Evolutionary conservation across 2,797 vertebrate species (phyloP).

Genomic region (Leuciscus waleckii): DNA sequence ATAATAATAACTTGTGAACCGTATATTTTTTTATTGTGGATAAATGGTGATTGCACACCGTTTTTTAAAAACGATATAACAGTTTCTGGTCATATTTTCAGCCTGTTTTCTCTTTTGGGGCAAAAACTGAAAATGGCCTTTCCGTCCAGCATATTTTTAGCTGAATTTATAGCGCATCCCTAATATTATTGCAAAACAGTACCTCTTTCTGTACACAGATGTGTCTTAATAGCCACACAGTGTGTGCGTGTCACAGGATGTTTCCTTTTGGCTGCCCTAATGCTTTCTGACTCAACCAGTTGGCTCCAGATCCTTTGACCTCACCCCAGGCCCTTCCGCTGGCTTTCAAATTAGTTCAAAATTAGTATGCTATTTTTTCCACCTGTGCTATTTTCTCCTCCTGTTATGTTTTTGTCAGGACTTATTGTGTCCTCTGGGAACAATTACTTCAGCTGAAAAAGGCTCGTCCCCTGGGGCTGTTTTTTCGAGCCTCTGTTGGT

Average conservation of each 20-base stretch:
- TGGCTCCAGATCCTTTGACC: slow-evolving; percentile 58
- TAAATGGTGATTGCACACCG: neutral
- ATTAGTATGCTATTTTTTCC: slow-evolving; percentile 61
- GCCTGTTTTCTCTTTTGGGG: neutral
- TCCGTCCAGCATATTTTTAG: neutral
- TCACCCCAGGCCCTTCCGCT: slow-evolving; percentile 57
- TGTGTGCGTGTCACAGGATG: slow-evolving; percentile 47
- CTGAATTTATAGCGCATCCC: neutral
- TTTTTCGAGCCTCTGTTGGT: slow-evolving; percentile 38
- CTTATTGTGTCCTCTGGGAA: slow-evolving; percentile 57
- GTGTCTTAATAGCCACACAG: slow-evolving; percentile 52
- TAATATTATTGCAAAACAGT: slow-evolving; percentile 9
- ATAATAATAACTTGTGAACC: too few species aligned
- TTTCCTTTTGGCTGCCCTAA: slow-evolving; percentile 42
- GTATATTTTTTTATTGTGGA: too few species aligned
- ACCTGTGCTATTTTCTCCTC: slow-evolving; percentile 46
- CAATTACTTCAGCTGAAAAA: slow-evolving; percentile 57
- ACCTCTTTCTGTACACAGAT: slow-evolving; percentile 27
- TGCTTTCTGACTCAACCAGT: slow-evolving; percentile 51
- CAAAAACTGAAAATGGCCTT: neutral
- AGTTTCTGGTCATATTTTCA: neutral
- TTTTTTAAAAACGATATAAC: neutral
- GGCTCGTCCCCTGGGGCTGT: slow-evolving; percentile 43
- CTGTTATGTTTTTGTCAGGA: slow-evolving; percentile 54
- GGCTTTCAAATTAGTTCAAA: slow-evolving; percentile 58